Evolutionary conservation across 2,113 vertebrate species (phyloP).

Genomic region (Perognathus longimembris): DNA sequence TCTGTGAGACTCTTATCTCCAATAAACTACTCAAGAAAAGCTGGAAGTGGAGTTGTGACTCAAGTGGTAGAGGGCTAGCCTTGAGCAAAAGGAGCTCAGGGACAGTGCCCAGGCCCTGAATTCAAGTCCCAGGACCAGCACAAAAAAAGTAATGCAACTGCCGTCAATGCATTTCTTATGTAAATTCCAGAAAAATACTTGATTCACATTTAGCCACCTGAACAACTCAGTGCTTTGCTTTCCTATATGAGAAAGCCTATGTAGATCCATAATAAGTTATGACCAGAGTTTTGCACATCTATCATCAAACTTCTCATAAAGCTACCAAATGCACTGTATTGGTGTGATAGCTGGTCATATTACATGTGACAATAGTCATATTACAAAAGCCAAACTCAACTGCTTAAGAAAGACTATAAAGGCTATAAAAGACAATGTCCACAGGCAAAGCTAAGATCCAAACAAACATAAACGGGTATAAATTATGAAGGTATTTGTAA

Average conservation of each 20-base stretch:
- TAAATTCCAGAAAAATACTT: conserved; percentile 48
- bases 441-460: conserved; percentile 32
- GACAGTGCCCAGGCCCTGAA: too few species aligned
- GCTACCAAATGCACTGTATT: not conserved
- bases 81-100: too few species aligned
- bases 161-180: not conserved
- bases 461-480: not conserved
- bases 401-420: conserved; percentile 17
- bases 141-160: conserved; percentile 27
- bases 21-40: too few species aligned
- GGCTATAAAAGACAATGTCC: conserved; percentile 1
- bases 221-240: conserved; percentile 6
- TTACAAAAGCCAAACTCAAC: conserved; percentile 47
- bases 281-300: conserved; percentile 36
- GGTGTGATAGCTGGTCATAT: not conserved
- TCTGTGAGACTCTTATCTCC: too few species aligned
- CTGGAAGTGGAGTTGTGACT: too few species aligned
- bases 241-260: conserved; percentile 23
- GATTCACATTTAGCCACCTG: conserved; percentile 24
- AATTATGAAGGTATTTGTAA: conserved; percentile 31
- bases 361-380: conserved; percentile 36
- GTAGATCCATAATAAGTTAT: not conserved
- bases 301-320: conserved; percentile 35
- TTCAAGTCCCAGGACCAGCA: too few species aligned
- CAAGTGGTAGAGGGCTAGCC: too few species aligned